Conservation (phyloP, 2,888 invertebrate species). For the Drosophila histrio region DNA sequence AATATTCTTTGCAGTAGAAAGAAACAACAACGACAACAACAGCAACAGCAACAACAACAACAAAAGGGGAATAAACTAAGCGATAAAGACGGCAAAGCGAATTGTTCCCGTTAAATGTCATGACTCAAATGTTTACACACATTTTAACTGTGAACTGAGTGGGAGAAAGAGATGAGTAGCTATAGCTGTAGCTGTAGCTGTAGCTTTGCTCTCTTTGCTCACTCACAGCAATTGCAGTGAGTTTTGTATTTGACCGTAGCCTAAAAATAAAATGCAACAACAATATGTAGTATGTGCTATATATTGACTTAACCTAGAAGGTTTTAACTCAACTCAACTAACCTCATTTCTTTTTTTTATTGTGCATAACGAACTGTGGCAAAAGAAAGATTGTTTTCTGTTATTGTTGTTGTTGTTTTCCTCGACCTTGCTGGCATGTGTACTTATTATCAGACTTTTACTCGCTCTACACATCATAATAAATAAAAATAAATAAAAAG, state of each 20-base stretch:
- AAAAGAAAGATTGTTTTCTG: conserved; percentile 11
- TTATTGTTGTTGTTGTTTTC: conserved; percentile 30
- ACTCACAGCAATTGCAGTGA: neutral
- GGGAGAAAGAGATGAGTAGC: conserved; percentile 8
- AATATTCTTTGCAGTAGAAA: conserved; percentile 1
- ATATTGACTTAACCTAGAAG: conserved; percentile 41
- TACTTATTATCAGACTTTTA: conserved; percentile 33
- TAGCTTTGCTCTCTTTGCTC: neutral
- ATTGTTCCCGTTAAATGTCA: conserved; percentile 42
- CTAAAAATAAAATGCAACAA: conserved; percentile 13
- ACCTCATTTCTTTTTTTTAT: conserved; percentile 46
- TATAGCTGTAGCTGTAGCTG: too few species aligned
- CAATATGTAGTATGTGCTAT: neutral
- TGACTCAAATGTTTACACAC: conserved; percentile 54
- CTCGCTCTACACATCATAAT: conserved; percentile 10
- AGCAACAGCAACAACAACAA: too few species aligned
- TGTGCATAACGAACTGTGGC: conserved; percentile 9
- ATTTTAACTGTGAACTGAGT: conserved; percentile 33
- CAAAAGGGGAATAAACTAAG: conserved; percentile 3
- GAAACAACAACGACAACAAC: neutral
- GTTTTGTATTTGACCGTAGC: conserved; percentile 14
- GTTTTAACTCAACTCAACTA: conserved; percentile 37
- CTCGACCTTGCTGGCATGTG: conserved; percentile 47
- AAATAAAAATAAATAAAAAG: conserved; percentile 14
- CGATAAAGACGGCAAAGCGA: conserved; percentile 43